Evolutionary conservation across 2,888 invertebrate species (phyloP), one percentile per base, ranked within the genome.

Genomic region (Suillia variegata): DNA sequence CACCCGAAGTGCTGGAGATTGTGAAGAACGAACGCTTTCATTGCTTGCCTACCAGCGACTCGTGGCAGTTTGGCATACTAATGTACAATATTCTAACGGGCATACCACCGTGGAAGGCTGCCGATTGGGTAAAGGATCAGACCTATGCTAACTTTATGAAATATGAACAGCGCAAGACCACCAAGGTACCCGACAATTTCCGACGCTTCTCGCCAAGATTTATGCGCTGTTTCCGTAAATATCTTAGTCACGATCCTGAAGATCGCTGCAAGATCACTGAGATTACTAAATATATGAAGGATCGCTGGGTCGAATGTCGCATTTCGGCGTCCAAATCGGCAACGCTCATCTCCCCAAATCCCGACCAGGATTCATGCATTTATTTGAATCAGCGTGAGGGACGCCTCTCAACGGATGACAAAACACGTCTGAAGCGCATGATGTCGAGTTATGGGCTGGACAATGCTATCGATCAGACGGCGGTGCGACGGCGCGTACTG

Each of bases 61-160:
- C 89, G 31, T 93, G 92, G 92, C 90, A 91, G 66, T 86, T 91
- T 65, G 92, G 89, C 4, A 88, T 93, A 64, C 74, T 82, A 38
- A 63, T 82, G 62, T 82, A 77, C 59, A 77, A 80, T 59, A 77
- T 82, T 49, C 80, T 92, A 52, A 89, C 89, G 1, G 90, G 91
- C 1, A 87, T 85, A 56, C 86, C 88, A 13, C 90, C 90, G 0
- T 91, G 90, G 89, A 85, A 86, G 66, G 84, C 85, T 42, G 89
- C 90, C 1, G 89, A 91, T 71, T 86, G 88, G 74, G 89, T 90
- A 70, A 88, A 89, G 75, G 91, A 92, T 76, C 83, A 86, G 2
- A 87, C 87, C 51, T 90, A 89, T 75, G 84, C 86, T 6, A 87
- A 83, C 24, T 87, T 87, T 78, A 86, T 87, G 70, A 85, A 88